Conservation (phyloP, 2,888 invertebrate genomes). For the Erpobdella octoculata region DNA sequence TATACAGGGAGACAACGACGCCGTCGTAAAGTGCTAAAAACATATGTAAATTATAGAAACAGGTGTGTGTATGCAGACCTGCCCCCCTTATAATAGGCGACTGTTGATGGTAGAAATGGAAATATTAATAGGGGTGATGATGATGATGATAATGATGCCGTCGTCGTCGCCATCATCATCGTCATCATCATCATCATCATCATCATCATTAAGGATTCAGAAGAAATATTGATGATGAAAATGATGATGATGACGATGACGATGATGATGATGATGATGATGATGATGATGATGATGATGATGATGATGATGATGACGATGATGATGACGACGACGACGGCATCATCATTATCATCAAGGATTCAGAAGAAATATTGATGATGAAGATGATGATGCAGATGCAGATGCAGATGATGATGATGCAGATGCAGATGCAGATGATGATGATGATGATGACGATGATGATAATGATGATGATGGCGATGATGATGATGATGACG, state of each 20-base stretch:
- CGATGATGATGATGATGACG: constrained; percentile 2
- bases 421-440: constrained; percentile 12
- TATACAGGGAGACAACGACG: too few relatives aligned
- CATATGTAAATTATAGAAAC: too few relatives aligned
- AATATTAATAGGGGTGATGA: neutral
- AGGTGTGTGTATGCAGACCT: too few relatives aligned
- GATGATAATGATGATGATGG: constrained; percentile 5
- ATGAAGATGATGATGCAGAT: neutral
- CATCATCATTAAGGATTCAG: constrained; percentile 5
- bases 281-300: constrained; percentile 13
- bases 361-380: neutral
- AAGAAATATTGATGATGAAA: neutral
- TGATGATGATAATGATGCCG: neutral
- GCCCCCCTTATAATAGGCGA: too few relatives aligned
- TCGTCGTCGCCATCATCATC: neutral
- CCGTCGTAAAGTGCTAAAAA: too few relatives aligned
- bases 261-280: neutral
- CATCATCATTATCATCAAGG: neutral
- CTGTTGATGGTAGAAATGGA: too few relatives aligned
- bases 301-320: neutral
- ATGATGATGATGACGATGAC: neutral
- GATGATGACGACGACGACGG: neutral
- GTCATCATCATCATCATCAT: constrained; percentile 11
- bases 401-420: neutral
- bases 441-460: neutral